Conservation (phyloP, 30 jellyfish, hydroid and myxozoan genomes). For the Morbakka virulenta region DNA sequence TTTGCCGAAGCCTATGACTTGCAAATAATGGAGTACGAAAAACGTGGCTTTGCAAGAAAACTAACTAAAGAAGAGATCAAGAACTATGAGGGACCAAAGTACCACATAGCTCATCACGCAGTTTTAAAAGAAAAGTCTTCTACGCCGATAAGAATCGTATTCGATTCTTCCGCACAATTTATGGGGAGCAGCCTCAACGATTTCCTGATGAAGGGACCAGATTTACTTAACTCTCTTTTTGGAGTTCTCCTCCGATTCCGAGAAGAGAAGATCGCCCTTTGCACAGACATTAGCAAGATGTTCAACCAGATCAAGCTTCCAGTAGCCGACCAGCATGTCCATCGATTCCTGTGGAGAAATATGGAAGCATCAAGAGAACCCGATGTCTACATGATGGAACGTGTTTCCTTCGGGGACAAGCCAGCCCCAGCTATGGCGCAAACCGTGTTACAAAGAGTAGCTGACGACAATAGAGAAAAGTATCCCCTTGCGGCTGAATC, state of each 20-base stretch:
- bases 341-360: no score
- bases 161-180: background rate
- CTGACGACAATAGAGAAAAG: background rate
- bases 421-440: slow-evolving; percentile 61
- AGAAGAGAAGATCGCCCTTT: slow-evolving; percentile 6
- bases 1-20: slow-evolving; percentile 35
- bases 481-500: slow-evolving; percentile 32
- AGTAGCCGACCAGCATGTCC: no score
- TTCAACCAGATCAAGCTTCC: slow-evolving; percentile 23
- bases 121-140: background rate
- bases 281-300: slow-evolving; percentile 53
- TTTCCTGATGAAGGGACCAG: no score
- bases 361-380: no score
- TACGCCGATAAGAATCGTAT: slow-evolving; percentile 5
- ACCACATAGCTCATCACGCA: slow-evolving; percentile 15
- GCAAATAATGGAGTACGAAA: slow-evolving; percentile 34
- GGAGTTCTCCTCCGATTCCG: slow-evolving; percentile 18
- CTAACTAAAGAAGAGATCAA: background rate
- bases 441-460: no score
- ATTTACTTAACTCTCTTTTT: background rate
- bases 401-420: slow-evolving; percentile 37
- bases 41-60: slow-evolving; percentile 2
- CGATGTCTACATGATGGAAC: slow-evolving; percentile 32
- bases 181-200: background rate
- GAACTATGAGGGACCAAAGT: background rate